These are phyloP conservation scores for Chamaea fasciata DNA, from an alignment of 2,113 vertebrate genomes.

Conservation along the genomic window DNA sequence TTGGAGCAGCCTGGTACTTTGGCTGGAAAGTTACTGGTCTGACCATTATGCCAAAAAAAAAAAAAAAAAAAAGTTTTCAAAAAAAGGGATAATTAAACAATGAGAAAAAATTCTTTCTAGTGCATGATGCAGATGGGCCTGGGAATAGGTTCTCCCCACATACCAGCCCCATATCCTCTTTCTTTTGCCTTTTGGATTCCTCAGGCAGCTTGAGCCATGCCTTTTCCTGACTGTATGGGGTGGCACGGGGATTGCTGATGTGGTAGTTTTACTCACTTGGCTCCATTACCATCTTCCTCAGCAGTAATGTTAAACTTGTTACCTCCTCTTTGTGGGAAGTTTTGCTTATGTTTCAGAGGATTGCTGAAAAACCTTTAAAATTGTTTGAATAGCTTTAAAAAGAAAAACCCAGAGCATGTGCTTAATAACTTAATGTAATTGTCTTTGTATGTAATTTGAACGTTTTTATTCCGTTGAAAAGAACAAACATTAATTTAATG, in stretches of 20 bases:
- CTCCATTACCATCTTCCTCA: background rate
- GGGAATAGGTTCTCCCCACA: background rate
- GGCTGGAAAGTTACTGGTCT: background rate
- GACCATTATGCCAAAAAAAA: background rate
- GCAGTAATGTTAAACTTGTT: constrained; percentile 35
- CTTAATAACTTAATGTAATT: constrained; percentile 16
- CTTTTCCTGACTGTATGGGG: background rate
- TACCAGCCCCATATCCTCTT: background rate
- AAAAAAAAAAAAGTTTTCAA: background rate
- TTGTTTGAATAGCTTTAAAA: constrained; percentile 28
- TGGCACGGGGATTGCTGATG: background rate
- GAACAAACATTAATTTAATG: background rate
- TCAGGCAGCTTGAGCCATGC: background rate
- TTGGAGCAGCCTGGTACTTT: background rate
- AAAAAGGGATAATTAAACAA: background rate
- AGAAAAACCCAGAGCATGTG: background rate
- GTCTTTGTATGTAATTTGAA: constrained; percentile 9
- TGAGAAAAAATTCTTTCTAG: background rate
- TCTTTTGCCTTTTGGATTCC: background rate
- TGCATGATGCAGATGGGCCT: background rate
- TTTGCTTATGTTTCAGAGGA: constrained; percentile 6
- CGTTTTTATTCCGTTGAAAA: background rate
- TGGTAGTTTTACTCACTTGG: background rate
- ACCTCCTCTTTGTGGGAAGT: constrained; percentile 7
- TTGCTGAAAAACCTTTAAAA: constrained; percentile 1